Percentiles rank a stretch among this genome's conserved stretches.
Evolutionary conservation across 2,888 invertebrate species (phyloP).

Genomic region (Dioctria linearis): DNA sequence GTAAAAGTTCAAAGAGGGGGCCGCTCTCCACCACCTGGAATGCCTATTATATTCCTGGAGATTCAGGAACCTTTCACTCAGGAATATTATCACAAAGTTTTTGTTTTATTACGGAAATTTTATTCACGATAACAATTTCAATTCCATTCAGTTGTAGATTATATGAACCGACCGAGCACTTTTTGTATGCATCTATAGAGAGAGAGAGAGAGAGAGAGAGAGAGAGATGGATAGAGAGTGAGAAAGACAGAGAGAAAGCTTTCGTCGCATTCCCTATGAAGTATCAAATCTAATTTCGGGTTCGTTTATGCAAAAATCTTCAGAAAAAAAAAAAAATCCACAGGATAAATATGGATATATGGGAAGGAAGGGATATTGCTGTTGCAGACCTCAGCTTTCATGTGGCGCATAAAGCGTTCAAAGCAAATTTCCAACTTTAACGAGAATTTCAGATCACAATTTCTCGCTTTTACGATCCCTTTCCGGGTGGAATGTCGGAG

Average conservation of each 20-base stretch:
- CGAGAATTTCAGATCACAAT: constrained; percentile 12
- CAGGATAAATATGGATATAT: not conserved
- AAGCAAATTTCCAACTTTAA: constrained; percentile 3
- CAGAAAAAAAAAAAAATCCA: not conserved
- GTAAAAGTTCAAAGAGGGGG: too few species aligned
- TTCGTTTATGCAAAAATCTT: not conserved
- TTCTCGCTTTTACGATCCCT: constrained; percentile 15
- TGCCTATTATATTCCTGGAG: not conserved
- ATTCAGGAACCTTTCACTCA: not conserved
- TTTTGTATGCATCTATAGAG: not conserved
- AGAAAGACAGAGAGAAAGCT: not conserved
- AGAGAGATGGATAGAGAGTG: too few species aligned
- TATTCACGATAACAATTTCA: not conserved
- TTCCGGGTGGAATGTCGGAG: not conserved
- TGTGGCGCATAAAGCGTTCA: not conserved
- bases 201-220: too few species aligned
- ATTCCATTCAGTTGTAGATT: not conserved
- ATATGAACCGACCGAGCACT: not conserved
- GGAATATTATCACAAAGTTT: constrained; percentile 23
- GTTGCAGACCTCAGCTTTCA: too few species aligned
- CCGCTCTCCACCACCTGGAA: too few species aligned
- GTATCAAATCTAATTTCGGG: not conserved
- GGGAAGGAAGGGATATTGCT: too few species aligned
- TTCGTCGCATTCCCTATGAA: not conserved
- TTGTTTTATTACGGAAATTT: constrained; percentile 30